phyloP scores from a whole-genome alignment of 2,797 vertebrate genomes.

The Simalia tracyae region DNA sequence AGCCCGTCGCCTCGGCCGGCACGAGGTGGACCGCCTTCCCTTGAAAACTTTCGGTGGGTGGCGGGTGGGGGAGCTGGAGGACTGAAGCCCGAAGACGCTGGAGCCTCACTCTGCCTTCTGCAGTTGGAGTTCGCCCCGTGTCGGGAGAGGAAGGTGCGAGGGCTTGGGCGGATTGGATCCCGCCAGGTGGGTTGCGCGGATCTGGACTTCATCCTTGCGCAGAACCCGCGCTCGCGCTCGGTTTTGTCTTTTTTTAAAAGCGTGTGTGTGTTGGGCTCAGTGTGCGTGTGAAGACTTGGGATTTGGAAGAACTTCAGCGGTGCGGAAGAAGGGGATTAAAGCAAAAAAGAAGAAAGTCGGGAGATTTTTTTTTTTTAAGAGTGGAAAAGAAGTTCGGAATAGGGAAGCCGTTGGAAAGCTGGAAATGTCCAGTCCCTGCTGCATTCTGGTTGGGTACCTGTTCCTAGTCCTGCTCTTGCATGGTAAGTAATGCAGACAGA shows the following conservation, averaged over 20 bases:
- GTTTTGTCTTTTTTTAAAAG: not conserved
- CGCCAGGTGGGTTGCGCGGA: not conserved
- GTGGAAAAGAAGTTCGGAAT: not conserved
- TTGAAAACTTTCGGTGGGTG: not conserved
- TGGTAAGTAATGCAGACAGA: conserved; percentile 67
- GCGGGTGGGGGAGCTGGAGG: conserved; percentile 9
- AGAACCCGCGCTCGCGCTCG: not conserved
- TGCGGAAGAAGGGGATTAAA: not conserved
- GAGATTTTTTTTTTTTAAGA: not conserved
- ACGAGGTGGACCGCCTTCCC: not conserved
- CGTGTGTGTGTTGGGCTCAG: not conserved
- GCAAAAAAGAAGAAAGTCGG: not conserved
- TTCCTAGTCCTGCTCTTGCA: conserved; percentile 73
- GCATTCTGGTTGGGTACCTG: conserved; percentile 63
- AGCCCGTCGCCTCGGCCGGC: not conserved
- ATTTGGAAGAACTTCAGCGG: not conserved
- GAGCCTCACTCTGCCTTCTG: not conserved
- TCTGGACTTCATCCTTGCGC: not conserved
- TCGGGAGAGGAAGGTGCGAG: not conserved
- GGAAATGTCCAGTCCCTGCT: conserved; percentile 67
- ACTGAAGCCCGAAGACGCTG: not conserved
- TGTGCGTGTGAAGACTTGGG: not conserved
- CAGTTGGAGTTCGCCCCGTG: not conserved
- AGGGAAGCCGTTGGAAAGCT: conserved; percentile 27
- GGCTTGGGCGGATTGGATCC: not conserved